Evolutionary conservation across 2,113 vertebrate genomes (phyloP).

Genomic region (Lamprologus sp.): DNA sequence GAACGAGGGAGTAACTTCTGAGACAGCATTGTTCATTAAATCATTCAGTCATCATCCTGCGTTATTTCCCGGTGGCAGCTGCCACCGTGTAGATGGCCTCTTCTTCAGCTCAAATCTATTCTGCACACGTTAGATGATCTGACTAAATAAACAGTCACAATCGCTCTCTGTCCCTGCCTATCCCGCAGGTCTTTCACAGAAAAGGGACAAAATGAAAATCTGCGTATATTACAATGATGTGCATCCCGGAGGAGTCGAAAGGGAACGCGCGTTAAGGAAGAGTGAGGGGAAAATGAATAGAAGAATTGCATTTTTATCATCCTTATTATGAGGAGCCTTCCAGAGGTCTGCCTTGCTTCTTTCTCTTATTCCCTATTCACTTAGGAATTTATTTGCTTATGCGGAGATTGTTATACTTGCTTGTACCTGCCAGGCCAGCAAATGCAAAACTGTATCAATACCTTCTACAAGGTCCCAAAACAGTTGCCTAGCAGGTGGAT

Average conservation of each 20-base stretch:
- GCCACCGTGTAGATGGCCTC: constrained; percentile 14
- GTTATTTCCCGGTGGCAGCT: not conserved
- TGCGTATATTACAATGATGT: constrained; percentile 30
- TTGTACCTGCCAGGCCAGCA: not conserved
- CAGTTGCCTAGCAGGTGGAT: constrained; percentile 24
- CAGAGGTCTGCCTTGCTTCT: not conserved
- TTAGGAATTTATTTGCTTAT: constrained; percentile 41
- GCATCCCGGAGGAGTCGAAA: constrained; percentile 15
- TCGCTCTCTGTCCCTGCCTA: constrained; percentile 6
- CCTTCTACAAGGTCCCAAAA: not conserved
- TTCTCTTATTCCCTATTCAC: constrained; percentile 19
- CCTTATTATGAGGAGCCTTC: constrained; percentile 42
- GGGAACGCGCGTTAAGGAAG: not conserved
- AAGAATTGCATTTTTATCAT: constrained; percentile 40
- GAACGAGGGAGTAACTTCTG: not conserved
- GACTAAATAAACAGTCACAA: constrained; percentile 48
- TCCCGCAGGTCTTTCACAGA: constrained; percentile 29
- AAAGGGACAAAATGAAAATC: constrained; percentile 31
- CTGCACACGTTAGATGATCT: constrained; percentile 42
- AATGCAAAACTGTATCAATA: constrained; percentile 43
- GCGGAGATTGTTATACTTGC: constrained; percentile 16
- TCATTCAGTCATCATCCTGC: not conserved
- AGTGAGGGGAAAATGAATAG: constrained; percentile 14
- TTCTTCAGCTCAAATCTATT: constrained; percentile 37
- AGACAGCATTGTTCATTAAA: not conserved